A percentile compares a stretch with the other conserved stretches of the same genome.
phyloP scores from a whole-genome alignment of 2,113 vertebrate species.

The Cinclus mexicanus region DNA sequence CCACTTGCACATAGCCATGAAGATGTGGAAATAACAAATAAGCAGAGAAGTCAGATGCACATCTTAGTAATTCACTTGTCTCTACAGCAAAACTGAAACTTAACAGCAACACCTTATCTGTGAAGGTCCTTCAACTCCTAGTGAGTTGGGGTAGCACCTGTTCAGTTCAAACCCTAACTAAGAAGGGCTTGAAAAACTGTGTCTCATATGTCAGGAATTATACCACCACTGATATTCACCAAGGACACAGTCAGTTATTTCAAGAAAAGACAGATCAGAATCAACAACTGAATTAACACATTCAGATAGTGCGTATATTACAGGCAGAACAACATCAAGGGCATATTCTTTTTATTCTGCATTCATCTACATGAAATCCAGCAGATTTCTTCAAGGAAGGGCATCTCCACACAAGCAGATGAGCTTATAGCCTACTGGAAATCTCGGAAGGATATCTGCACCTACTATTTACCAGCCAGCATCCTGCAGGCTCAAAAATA shows the following conservation, averaged over 20 bases:
- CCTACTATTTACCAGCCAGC: constrained; percentile 11
- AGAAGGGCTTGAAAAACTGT: constrained; percentile 22
- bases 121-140: constrained; percentile 52
- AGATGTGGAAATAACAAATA: neutral
- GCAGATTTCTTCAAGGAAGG: constrained; percentile 27
- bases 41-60: neutral
- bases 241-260: constrained; percentile 46
- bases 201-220: neutral
- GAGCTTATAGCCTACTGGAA: constrained; percentile 25
- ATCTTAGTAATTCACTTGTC: neutral
- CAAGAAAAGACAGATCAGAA: constrained; percentile 20
- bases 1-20: neutral
- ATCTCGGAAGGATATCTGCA: neutral
- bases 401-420: constrained; percentile 16
- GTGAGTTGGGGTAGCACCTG: constrained; percentile 54
- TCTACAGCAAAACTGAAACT: constrained; percentile 44
- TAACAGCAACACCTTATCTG: constrained; percentile 41
- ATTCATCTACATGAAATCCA: neutral
- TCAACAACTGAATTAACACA: neutral
- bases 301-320: neutral
- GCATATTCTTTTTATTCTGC: constrained; percentile 23
- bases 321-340: constrained; percentile 44
- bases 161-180: neutral
- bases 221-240: constrained; percentile 27
- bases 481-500: neutral